Conservation (phyloP, 2,888 invertebrate species). For the Drosophila pseudotakahashii region DNA sequence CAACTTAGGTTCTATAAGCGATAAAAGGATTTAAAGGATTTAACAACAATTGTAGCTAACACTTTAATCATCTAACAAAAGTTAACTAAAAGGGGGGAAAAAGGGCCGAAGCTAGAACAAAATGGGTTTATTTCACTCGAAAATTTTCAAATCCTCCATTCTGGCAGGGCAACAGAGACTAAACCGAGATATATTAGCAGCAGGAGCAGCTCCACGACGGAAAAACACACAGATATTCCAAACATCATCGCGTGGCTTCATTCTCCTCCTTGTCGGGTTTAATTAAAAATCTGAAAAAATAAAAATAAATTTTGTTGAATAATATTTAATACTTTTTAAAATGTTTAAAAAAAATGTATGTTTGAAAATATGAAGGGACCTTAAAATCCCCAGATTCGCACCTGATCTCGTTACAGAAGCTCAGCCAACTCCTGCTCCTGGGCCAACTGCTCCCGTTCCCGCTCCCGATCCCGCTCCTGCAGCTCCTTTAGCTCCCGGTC, state of each 20-base stretch:
- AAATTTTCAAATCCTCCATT: constrained; percentile 21
- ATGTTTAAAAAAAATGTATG: too few relatives aligned
- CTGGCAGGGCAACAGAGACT: constrained; percentile 6
- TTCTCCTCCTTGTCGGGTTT: constrained; percentile 55
- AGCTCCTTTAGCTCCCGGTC: constrained; percentile 69
- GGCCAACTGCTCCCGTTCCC: constrained; percentile 36
- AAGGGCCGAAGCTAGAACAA: constrained; percentile 30
- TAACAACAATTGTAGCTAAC: constrained; percentile 71
- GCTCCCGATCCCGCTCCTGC: constrained; percentile 47
- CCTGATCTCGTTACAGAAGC: constrained; percentile 34
- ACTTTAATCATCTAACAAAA: constrained; percentile 30
- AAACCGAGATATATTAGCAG: constrained; percentile 57
- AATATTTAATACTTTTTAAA: too few relatives aligned
- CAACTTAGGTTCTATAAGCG: constrained; percentile 50
- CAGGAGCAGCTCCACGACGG: constrained; percentile 61
- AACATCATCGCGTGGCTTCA: constrained; percentile 36
- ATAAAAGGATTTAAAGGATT: constrained; percentile 13
- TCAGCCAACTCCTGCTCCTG: constrained; percentile 29
- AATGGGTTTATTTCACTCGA: constrained; percentile 36
- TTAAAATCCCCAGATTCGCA: neutral
- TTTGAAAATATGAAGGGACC: too few relatives aligned
- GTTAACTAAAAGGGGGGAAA: constrained; percentile 21
- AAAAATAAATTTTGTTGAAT: too few relatives aligned
- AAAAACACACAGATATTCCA: constrained; percentile 30
- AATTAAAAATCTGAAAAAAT: constrained; percentile 11